Evolutionary conservation across 2,113 vertebrate genomes (phyloP), one percentile per base, ranked within the genome.

Genomic region (Engraulis encrasicolus): DNA sequence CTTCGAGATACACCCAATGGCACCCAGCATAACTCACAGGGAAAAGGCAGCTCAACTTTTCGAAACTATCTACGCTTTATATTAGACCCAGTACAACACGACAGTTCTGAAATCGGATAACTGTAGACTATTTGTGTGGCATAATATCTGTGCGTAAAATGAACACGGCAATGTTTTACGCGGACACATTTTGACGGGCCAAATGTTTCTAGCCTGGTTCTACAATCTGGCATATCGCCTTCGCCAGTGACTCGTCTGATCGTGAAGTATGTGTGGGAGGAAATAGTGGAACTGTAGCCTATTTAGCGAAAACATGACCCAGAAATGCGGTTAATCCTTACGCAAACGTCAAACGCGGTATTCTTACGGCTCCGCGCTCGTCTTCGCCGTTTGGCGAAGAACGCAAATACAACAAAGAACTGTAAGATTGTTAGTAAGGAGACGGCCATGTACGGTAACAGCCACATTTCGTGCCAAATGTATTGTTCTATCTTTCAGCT

Each of bases 241-340:
- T 84, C 50, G 23, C 84, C 74, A 20, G 86, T 93, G 93, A 94
- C 86, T 93, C 92, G 92, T 88, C 82, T 66, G 15, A 82, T 61
- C 84, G 80, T 31, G 61, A 91, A 91, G 88, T 90, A 84, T 79
- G 86, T 37, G 31, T 38, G 80, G 61, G 50, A 84, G 66, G 37
- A 79, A 84, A 82, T 82, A 48, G 84, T 66, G 85, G 66, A 74
- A 74, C 66, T 40, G 89, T 87, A 91, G 89, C 87, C 84, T 71
- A 84, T 91, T 89, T 91, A 89, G 89, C 86, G 89, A 88, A 93
- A 92, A 88, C 66, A 91, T 87, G 90, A 94, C 90, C 91, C 91
- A 91, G 82, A 90, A 88, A 84, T 81, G 86, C 78, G 86, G 87
- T 45, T 52, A 61, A 86, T 85, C 77, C 87, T 91, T 91, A 89